Evolutionary conservation across 2,888 invertebrate species (phyloP).

Genomic region (Abrostola tripartita): DNA sequence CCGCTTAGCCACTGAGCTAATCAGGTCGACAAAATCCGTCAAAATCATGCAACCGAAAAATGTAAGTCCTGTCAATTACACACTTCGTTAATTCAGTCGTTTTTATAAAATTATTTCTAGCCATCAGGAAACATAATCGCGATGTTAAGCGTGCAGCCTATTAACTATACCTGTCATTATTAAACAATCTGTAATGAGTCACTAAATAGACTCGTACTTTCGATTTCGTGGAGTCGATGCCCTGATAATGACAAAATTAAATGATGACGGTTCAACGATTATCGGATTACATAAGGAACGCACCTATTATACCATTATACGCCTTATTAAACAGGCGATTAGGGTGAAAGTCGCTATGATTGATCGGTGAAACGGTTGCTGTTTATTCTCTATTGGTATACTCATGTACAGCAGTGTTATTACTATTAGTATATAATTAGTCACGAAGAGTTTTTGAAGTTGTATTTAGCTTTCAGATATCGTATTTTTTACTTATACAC

Average conservation of each 20-base stretch:
- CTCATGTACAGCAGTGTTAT: constrained; percentile 35
- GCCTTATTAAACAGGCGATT: constrained; percentile 71
- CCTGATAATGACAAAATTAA: constrained; percentile 40
- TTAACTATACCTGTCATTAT: constrained; percentile 18
- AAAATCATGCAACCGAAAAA: no score
- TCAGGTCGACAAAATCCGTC: no score
- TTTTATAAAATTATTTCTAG: no score
- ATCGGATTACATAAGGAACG: constrained; percentile 65
- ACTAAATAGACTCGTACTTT: constrained; percentile 50
- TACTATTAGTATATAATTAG: neutral
- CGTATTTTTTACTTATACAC: no score
- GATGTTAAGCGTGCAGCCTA: constrained; percentile 1
- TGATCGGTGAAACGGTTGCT: constrained; percentile 68
- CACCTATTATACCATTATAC: constrained; percentile 66
- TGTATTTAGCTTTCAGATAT: no score
- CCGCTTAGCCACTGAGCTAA: no score
- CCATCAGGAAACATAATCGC: neutral
- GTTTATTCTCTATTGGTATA: constrained; percentile 49
- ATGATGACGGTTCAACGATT: constrained; percentile 62
- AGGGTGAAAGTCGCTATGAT: constrained; percentile 74
- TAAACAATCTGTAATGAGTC: constrained; percentile 14
- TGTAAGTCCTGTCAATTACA: no score
- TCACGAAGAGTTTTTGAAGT: no score
- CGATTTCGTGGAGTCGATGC: constrained; percentile 61
- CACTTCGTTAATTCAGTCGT: no score